These are phyloP conservation scores for Xanthostigma xanthostigma DNA, from an alignment of 2,888 invertebrate species.

Conservation along the genomic window DNA sequence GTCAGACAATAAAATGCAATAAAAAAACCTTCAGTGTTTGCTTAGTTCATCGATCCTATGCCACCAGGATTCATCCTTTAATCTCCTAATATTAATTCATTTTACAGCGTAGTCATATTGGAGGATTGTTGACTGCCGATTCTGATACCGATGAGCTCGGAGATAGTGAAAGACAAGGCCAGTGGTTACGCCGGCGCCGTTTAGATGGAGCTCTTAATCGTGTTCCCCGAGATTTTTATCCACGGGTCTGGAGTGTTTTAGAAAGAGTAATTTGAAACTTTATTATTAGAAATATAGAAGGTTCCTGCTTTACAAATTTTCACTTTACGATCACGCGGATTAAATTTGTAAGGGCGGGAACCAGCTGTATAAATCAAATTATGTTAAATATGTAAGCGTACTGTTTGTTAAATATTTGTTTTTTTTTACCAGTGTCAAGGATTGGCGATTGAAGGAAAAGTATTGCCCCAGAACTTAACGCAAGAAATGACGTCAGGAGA, in stretches of 20 bases:
- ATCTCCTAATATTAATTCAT: constrained; percentile 5
- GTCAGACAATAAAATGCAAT: no score
- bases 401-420: constrained; percentile 17
- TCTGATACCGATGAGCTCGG: constrained; percentile 34
- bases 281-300: background rate
- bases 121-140: constrained; percentile 27
- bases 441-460: constrained; percentile 78
- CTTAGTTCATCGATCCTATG: no score
- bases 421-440: constrained; percentile 65
- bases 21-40: no score
- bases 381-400: constrained; percentile 6
- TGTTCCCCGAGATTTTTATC: constrained; percentile 93
- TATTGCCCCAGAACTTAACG: constrained; percentile 81
- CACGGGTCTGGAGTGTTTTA: constrained; percentile 81
- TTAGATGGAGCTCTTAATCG: constrained; percentile 95
- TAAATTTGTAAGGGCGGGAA: background rate
- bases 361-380: background rate
- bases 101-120: constrained; percentile 35
- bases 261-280: constrained; percentile 47
- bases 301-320: background rate
- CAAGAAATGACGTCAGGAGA: constrained; percentile 99
- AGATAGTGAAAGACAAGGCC: constrained; percentile 78
- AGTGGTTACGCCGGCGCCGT: constrained; percentile 87
- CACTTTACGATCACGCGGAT: background rate
- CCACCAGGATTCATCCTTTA: no score